Base-by-base conservation (phyloP, 2,113 vertebrate species). In the Carassius gibelio region DNA sequence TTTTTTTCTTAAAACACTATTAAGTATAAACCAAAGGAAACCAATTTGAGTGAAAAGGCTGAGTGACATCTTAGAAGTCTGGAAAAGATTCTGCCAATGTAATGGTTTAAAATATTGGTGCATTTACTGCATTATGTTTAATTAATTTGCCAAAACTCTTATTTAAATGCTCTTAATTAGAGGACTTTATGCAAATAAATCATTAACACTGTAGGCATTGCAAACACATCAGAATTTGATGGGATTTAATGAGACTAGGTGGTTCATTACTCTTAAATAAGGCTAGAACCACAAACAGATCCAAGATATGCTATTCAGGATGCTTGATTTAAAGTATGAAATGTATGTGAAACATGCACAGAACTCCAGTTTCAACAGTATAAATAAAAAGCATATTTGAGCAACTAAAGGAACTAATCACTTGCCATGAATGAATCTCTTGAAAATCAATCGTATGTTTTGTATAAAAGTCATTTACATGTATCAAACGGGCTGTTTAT, bases 111-210 rank as follows among this genome's bases (percentile, higher is more conserved):
- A 36, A 69, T 36, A 68, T 8, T 36, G 66, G 26, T 17, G 7
- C 14, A 36, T 34, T 23, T 36, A 30, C 14, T 17, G 7, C 14
- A 36, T 34, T 23, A 50, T 50, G 23, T 5, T 19, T 14, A 50
- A 52, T 30, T 8, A 55, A 30, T 50, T 3, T 14, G 42, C 13
- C 6, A 52, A 75, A 75, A 14, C 14, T 10, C 0, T 5, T 45
- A 45, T 45, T 50, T 30, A 15, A 75, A 34, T n/a, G 8, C 26
- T 55, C 13, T 76, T 50, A 48, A 50, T 75, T 76, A 76, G 3
- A 75, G 23, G 23, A 76, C 23, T 75, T 48, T 30, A 75, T 75
- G 5, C 45, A 52, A n/a, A 75, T 75, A 75, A 50, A 8, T 52
- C 7, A 75, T 23, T 75, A 10, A 42, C 42, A 42, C 42, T 42